Conservation (phyloP, 92 coral and sea anemone species). For the Palythoa grandiflora region DNA sequence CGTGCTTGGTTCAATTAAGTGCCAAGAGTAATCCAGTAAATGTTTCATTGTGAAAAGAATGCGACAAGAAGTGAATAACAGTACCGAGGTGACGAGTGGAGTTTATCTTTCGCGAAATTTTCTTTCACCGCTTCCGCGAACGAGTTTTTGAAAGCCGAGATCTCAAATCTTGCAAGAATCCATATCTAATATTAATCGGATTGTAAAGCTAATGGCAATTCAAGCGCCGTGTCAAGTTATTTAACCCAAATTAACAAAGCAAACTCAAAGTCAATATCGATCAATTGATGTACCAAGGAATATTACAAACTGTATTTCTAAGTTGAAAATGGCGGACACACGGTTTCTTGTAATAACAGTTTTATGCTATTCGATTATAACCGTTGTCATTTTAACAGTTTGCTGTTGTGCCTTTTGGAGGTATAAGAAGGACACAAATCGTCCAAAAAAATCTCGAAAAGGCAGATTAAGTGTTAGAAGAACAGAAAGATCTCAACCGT, state of each 20-base stretch:
- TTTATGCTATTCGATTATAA: slow-evolving; percentile 83
- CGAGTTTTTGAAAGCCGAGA: background rate
- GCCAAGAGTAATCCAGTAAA: slow-evolving; percentile 21
- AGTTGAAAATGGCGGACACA: slow-evolving; percentile 70
- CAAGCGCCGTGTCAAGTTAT: slow-evolving; percentile 21
- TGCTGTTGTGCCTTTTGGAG: slow-evolving; percentile 89
- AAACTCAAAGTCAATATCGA: slow-evolving; percentile 25
- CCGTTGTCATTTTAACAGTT: slow-evolving; percentile 76
- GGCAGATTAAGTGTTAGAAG: slow-evolving; percentile 56
- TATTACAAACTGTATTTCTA: background rate
- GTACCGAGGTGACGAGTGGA: background rate
- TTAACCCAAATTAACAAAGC: slow-evolving; percentile 26
- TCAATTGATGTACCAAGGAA: background rate
- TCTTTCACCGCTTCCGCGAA: background rate
- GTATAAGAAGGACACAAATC: slow-evolving; percentile 70
- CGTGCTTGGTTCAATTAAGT: slow-evolving; percentile 17
- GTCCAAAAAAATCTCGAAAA: slow-evolving; percentile 56
- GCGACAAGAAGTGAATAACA: slow-evolving; percentile 11
- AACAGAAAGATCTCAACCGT: slow-evolving; percentile 4
- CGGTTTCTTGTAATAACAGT: slow-evolving; percentile 83
- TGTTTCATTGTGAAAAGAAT: slow-evolving; percentile 19
- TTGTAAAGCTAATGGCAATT: slow-evolving; percentile 14
- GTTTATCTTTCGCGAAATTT: background rate
- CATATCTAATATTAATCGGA: background rate
- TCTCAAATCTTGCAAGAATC: background rate